A percentile compares a stretch with the other conserved stretches of the same genome.
These are phyloP conservation scores for Epinotia ramella DNA, from an alignment of 2,888 invertebrate genomes.

Conservation along the genomic window DNA sequence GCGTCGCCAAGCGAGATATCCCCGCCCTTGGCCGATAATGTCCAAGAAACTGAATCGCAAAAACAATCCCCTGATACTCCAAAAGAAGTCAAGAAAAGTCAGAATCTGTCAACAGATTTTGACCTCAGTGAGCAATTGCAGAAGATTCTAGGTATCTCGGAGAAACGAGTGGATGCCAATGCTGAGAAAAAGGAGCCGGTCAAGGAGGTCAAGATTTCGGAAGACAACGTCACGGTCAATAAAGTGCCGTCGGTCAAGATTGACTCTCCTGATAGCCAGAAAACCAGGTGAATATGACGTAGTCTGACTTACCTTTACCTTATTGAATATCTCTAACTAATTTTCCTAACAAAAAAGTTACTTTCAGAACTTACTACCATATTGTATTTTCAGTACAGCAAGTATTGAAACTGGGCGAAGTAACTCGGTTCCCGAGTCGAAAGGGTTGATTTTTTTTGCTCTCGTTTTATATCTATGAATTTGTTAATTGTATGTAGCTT, in stretches of 20 bases:
- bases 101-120: slow-evolving; percentile 81
- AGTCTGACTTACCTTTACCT: too few relatives aligned
- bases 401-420: neutral
- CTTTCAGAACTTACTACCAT: neutral
- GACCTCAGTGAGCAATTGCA: slow-evolving; percentile 81
- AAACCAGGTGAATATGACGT: slow-evolving; percentile 64
- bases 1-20: slow-evolving; percentile 80
- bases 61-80: slow-evolving; percentile 79
- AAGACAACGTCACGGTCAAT: slow-evolving; percentile 61
- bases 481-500: neutral
- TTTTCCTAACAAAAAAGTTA: neutral
- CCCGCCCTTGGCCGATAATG: slow-evolving; percentile 70
- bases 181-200: slow-evolving; percentile 72
- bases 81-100: slow-evolving; percentile 80
- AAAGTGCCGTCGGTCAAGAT: slow-evolving; percentile 81
- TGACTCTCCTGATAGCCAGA: slow-evolving; percentile 78
- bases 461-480: neutral
- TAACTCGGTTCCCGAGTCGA: neutral
- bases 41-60: slow-evolving; percentile 69
- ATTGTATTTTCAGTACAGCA: neutral
- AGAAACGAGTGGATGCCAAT: slow-evolving; percentile 70
- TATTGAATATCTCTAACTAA: neutral
- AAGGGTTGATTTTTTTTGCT: slow-evolving; percentile 1
- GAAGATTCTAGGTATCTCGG: slow-evolving; percentile 81
- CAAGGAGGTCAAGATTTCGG: slow-evolving; percentile 77